These are phyloP conservation scores for Ceratina calcarata DNA, from an alignment of 1,140 invertebrate species.

Conservation along the genomic window DNA sequence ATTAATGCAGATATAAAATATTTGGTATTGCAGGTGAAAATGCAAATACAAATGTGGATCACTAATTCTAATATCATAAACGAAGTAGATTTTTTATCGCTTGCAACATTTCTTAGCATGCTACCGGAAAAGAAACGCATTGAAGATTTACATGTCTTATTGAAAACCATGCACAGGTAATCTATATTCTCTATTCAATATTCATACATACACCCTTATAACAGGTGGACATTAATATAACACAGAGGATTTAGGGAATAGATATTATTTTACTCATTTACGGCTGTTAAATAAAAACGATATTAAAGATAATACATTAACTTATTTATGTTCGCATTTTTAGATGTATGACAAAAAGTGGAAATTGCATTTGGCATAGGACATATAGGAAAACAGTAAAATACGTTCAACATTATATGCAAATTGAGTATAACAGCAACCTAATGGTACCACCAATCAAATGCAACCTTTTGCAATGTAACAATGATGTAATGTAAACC, in stretches of 20 bases:
- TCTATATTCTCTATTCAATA: conserved; percentile 24
- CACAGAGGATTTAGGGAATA: conserved; percentile 42
- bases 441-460: conserved; percentile 75
- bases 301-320: conserved; percentile 70
- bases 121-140: conserved; percentile 74
- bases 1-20: conserved; percentile 46
- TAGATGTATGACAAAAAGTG: conserved; percentile 76
- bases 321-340: conserved; percentile 64
- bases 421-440: conserved; percentile 77
- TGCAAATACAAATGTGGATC: conserved; percentile 77
- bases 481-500: conserved; percentile 70
- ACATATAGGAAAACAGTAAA: conserved; percentile 77
- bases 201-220: conserved; percentile 28
- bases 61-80: conserved; percentile 69
- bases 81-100: conserved; percentile 75
- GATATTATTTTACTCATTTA: conserved; percentile 57
- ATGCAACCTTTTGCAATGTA: conserved; percentile 74
- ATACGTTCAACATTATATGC: conserved; percentile 78
- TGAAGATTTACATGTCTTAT: conserved; percentile 73
- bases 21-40: conserved; percentile 71
- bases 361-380: conserved; percentile 78
- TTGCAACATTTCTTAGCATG: conserved; percentile 76
- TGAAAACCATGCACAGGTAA: conserved; percentile 78
- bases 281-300: conserved; percentile 68
- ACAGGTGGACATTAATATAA: conserved; percentile 53